Conservation (phyloP, 2,113 vertebrate genomes). For the Craseonycteris thonglongyai region DNA sequence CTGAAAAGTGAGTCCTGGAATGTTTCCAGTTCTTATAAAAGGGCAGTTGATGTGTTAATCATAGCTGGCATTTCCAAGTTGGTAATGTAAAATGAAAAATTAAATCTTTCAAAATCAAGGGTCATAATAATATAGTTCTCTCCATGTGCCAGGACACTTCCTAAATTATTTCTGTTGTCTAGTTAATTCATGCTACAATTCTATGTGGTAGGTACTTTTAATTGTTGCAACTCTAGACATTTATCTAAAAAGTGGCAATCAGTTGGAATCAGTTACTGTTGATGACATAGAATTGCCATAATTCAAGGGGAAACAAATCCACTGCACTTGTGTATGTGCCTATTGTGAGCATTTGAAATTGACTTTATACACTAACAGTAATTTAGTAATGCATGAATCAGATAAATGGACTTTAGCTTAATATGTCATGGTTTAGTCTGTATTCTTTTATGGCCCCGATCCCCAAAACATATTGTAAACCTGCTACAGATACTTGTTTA, state of each 20-base stretch:
- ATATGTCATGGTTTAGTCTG: not conserved
- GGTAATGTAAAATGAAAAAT: not conserved
- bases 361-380: not conserved
- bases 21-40: not conserved
- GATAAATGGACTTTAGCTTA: not conserved
- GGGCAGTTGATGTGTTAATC: not conserved
- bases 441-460: not conserved
- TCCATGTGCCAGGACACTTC: not conserved
- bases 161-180: not conserved
- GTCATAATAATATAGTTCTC: not conserved
- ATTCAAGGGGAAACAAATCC: not conserved
- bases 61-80: not conserved
- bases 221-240: not conserved
- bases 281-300: not conserved
- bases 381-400: not conserved
- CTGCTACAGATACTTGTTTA: not conserved
- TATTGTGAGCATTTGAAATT: not conserved
- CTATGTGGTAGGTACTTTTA: not conserved
- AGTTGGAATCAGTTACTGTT: not conserved
- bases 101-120: not conserved
- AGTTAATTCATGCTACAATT: not conserved
- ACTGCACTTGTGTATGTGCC: rapidly evolving
- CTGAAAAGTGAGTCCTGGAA: not conserved
- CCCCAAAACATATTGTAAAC: not conserved
- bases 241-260: not conserved